Conservation (phyloP, 2,797 vertebrate genomes). For the Ctenopoma multispine region DNA sequence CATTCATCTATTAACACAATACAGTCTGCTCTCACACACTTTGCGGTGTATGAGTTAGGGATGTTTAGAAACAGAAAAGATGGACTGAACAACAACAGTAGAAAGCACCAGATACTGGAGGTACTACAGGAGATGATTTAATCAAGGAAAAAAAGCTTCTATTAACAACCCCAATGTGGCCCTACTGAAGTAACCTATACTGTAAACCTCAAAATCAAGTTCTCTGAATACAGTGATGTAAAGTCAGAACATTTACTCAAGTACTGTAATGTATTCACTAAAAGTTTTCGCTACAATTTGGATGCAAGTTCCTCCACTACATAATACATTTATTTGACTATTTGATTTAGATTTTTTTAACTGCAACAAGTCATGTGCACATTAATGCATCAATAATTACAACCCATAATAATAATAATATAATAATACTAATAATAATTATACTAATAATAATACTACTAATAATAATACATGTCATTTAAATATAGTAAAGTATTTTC, state of each 20-base stretch:
- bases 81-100: conserved; percentile 26
- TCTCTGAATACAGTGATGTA: not conserved
- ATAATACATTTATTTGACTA: too few species aligned
- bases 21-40: conserved; percentile 27
- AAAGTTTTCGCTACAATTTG: too few species aligned
- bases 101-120: not conserved
- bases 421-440: too few species aligned
- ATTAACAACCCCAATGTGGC: not conserved
- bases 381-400: not conserved
- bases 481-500: too few species aligned
- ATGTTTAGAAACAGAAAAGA: conserved; percentile 41
- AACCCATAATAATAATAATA: too few species aligned
- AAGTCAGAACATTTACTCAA: not conserved
- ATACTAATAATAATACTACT: too few species aligned
- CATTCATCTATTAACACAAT: conserved; percentile 53
- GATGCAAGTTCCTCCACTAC: too few species aligned
- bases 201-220: not conserved
- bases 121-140: not conserved
- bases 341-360: too few species aligned
- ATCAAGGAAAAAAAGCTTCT: conserved; percentile 5
- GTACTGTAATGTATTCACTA: too few species aligned
- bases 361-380: not conserved
- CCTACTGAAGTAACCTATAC: not conserved
- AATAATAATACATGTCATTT: too few species aligned
- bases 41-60: conserved; percentile 33